Evolutionary conservation across 2,888 invertebrate genomes (phyloP).

Genomic region (Macaria notata): DNA sequence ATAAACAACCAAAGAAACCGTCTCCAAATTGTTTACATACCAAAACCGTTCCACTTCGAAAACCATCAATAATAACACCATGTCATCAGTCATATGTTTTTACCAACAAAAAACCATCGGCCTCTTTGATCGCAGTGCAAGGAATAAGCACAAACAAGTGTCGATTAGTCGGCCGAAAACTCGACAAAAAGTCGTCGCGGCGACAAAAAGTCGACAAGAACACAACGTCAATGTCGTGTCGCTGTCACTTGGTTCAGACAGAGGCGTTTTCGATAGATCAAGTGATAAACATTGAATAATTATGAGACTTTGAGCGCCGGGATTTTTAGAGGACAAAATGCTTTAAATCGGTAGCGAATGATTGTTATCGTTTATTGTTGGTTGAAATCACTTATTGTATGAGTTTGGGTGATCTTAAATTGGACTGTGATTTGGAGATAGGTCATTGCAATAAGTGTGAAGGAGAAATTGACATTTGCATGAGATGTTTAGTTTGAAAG

Average conservation of each 20-base stretch:
- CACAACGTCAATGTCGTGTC: conserved; percentile 69
- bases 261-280: conserved; percentile 56
- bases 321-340: conserved; percentile 19
- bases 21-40: conserved; percentile 26
- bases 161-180: conserved; percentile 57
- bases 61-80: conserved; percentile 51
- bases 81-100: conserved; percentile 48
- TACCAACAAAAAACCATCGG: conserved; percentile 42
- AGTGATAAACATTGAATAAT: conserved; percentile 66
- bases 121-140: conserved; percentile 38
- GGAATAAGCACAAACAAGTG: conserved; percentile 57
- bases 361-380: conserved; percentile 2
- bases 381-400: neutral
- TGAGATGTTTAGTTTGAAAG: too few species aligned
- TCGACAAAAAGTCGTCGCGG: conserved; percentile 44
- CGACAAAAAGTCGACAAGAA: conserved; percentile 63
- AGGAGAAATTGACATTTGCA: too few species aligned
- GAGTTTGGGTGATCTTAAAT: neutral
- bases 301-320: conserved; percentile 39
- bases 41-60: conserved; percentile 39
- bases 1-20: conserved; percentile 30
- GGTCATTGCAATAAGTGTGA: too few species aligned
- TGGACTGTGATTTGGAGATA: neutral
- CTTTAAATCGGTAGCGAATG: conserved; percentile 3
- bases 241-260: conserved; percentile 39